Conservation (phyloP, 1,140 invertebrate genomes). For the Pentalonia nigronervosa region DNA sequence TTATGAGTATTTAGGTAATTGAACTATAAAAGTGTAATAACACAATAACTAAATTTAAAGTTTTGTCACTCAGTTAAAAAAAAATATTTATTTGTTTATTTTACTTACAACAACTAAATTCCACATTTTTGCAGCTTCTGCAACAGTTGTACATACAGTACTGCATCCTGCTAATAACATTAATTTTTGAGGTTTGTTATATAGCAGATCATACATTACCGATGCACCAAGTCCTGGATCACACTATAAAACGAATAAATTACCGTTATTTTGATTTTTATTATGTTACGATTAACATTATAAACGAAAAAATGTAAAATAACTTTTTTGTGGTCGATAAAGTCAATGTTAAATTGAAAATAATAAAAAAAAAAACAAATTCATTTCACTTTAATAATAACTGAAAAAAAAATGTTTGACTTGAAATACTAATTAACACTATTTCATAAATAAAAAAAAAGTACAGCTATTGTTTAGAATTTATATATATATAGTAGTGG, state of each 20-base stretch:
- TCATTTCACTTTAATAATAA: neutral
- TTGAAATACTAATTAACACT: neutral
- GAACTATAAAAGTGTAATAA: neutral
- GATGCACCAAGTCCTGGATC: constrained; percentile 96
- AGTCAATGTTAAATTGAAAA: neutral
- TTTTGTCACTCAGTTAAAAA: neutral
- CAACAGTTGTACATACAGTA: constrained; percentile 98
- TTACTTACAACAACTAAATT: constrained; percentile 94
- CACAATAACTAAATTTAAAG: neutral
- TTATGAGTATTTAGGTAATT: neutral
- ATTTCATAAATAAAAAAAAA: neutral
- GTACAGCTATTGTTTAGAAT: neutral
- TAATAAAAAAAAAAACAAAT: neutral
- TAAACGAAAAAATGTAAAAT: neutral
- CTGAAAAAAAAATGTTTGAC: neutral
- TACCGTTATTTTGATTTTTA: neutral
- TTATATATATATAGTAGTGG: neutral
- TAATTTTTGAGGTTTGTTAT: constrained; percentile 94
- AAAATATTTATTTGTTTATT: neutral
- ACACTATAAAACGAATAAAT: constrained; percentile 74
- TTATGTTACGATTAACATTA: neutral
- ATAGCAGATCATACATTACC: constrained; percentile 97
- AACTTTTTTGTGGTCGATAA: too few relatives aligned
- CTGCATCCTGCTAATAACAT: constrained; percentile 96
- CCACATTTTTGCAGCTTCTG: constrained; percentile 99